phyloP scores from a whole-genome alignment of 2,113 vertebrate species.

The Leptodactylus fuscus region DNA sequence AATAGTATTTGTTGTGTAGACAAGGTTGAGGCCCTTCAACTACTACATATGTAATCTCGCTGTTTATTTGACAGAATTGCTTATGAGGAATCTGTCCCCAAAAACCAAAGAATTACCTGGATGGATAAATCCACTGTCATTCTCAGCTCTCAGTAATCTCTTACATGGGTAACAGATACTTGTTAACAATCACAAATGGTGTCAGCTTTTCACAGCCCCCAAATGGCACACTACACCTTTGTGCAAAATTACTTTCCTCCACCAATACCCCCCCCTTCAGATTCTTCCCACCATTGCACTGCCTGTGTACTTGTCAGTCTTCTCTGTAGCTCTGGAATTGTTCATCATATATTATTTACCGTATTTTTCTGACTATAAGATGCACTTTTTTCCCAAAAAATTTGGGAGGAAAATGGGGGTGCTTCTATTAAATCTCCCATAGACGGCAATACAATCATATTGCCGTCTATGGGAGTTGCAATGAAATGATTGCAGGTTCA shows the following conservation, averaged over 20 bases:
- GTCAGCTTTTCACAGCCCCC: background rate
- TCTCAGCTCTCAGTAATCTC: background rate
- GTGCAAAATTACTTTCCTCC: background rate
- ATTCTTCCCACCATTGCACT: background rate
- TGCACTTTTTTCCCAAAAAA: too few species aligned
- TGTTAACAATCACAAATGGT: background rate
- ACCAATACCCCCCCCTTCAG: background rate
- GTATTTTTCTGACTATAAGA: too few species aligned
- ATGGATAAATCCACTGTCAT: too few species aligned
- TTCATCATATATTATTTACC: background rate
- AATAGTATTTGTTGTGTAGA: background rate
- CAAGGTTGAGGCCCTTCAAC: background rate
- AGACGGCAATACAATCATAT: too few species aligned
- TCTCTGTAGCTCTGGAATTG: background rate
- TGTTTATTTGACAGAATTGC: background rate
- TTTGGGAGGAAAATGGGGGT: too few species aligned
- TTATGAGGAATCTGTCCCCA: background rate
- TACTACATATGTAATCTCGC: background rate
- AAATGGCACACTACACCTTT: background rate
- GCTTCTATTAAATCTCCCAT: too few species aligned
- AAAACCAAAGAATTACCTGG: background rate
- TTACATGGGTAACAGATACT: background rate
- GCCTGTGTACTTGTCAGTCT: background rate
- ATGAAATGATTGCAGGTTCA: too few species aligned
- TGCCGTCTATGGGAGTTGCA: too few species aligned